Base-by-base conservation (phyloP, 1,140 invertebrate species). In the Leucophenga varia region DNA sequence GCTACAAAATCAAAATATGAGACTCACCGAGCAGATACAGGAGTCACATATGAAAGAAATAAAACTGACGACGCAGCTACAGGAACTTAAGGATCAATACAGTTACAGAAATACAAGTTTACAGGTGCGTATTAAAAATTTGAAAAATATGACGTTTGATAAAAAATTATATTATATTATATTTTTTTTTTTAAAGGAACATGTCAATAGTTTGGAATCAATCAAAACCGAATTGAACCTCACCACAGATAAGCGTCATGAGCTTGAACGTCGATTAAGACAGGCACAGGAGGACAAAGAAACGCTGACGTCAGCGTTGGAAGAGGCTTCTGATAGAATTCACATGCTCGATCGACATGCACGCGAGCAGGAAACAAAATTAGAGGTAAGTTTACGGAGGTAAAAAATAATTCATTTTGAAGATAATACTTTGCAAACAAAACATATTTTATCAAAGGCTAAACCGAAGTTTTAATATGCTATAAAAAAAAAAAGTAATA, bases 271-370 rank as follows among this genome's bases (percentile, higher is more conserved):
- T 64, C 80, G 91, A 60, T 78, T 91, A 43, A 81, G 87, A 42
- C 77, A 80, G 40, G 77, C 91, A 6, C 79, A 86, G 3, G 81
- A 85, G 39, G 92, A 96, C 74, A 82, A 91, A 61, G 88, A 94
- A 47, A 82, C 82, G 40, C 78, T 94, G 19, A 81, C 84, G 25
- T 82, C 84, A 16, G 86, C 88, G 37, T 79, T 95, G 41, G 92
- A 96, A 57, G 93, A 95, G 77, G 88, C 92, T 22, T 86, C 88
- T 40, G 92, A 96, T 76, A 83, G 91, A 68, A 93, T 94, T 52
- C 74, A 87, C 47, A 81, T 90, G 61, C 79, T 95, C 55, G 91
- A 95, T 72, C 82, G 88, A 69, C 86, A 92, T 69, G 81, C 87
- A 16, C 84, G 88, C 61, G 92, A 95, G 79, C 89, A 93, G 78